Evolutionary conservation across 2,888 invertebrate genomes (phyloP).

Genomic region (Sericinus montela): DNA sequence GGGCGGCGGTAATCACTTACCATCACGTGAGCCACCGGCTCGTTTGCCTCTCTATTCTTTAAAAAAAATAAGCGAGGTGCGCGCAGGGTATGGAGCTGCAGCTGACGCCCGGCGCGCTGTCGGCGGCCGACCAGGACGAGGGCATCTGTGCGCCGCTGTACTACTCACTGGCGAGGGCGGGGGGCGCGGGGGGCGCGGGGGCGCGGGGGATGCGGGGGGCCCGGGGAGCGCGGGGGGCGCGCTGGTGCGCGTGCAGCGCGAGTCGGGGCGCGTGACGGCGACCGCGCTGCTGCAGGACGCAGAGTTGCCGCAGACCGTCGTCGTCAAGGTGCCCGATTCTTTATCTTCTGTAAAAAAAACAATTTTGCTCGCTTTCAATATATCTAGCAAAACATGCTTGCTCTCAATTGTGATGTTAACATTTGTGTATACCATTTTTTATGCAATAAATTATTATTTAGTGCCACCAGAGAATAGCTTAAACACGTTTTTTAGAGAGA

Average conservation of each 20-base stretch:
- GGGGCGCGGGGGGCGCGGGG: constrained; percentile 36
- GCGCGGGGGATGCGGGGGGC: constrained; percentile 77
- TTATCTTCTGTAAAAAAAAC: too few relatives aligned
- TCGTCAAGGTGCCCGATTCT: constrained; percentile 83
- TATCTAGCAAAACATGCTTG: too few relatives aligned
- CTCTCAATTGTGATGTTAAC: too few relatives aligned
- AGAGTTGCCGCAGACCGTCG: constrained; percentile 87
- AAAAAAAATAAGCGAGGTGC: too few relatives aligned
- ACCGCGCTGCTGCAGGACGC: constrained; percentile 74
- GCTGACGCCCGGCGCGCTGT: constrained; percentile 85
- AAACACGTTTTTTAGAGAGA: too few relatives aligned
- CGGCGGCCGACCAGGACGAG: constrained; percentile 89
- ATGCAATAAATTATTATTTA: too few relatives aligned
- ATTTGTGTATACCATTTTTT: too few relatives aligned
- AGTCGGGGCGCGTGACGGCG: constrained; percentile 81
- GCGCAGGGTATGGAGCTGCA: constrained; percentile 81
- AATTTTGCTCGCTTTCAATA: too few relatives aligned
- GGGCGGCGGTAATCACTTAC: too few relatives aligned
- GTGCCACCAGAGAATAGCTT: too few relatives aligned
- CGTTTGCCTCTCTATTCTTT: too few relatives aligned
- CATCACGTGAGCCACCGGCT: too few relatives aligned
- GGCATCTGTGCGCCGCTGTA: constrained; percentile 87
- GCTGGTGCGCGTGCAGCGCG: constrained; percentile 81
- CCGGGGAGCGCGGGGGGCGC: constrained; percentile 76
- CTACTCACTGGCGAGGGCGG: constrained; percentile 67